These are phyloP conservation scores for Lucinisca nassula DNA, from an alignment of 2,888 invertebrate genomes.

Conservation along the genomic window DNA sequence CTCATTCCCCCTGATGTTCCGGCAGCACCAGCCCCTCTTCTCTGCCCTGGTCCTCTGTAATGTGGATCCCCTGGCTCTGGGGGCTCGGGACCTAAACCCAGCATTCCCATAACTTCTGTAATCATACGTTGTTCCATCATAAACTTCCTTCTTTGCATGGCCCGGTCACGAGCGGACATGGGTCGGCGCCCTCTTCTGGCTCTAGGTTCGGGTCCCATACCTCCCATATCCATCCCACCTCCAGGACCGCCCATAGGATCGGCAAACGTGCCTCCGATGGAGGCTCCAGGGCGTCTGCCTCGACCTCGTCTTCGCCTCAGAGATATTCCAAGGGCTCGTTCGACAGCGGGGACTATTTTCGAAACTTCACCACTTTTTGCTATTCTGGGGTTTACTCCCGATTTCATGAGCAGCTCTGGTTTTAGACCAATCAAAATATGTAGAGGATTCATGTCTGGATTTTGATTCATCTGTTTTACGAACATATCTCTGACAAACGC, in stretches of 20 bases:
- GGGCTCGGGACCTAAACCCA: slow-evolving; percentile 66
- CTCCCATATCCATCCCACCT: background rate
- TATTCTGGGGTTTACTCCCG: slow-evolving; percentile 65
- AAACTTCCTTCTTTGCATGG: slow-evolving; percentile 47
- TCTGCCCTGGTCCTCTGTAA: slow-evolving; percentile 50
- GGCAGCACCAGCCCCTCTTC: background rate
- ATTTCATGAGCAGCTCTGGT: slow-evolving; percentile 65
- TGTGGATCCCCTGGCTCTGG: slow-evolving; percentile 68
- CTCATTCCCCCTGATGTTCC: background rate
- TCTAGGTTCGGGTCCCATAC: background rate
- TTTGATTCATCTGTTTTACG: slow-evolving; percentile 43
- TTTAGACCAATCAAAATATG: slow-evolving; percentile 56
- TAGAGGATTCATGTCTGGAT: slow-evolving; percentile 39
- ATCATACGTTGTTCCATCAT: slow-evolving; percentile 63
- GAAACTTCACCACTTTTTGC: slow-evolving; percentile 62
- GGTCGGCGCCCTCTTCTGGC: background rate
- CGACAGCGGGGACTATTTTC: slow-evolving; percentile 61
- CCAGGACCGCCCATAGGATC: background rate
- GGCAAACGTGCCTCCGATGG: background rate
- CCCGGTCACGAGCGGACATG: slow-evolving; percentile 7
- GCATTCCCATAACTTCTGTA: slow-evolving; percentile 57
- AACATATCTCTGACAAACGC: slow-evolving; percentile 59
- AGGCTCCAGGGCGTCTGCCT: background rate
- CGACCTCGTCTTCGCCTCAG: slow-evolving; percentile 12
- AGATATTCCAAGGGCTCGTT: slow-evolving; percentile 56